Evolutionary conservation across 2,888 invertebrate genomes (phyloP), one percentile per base, ranked within the genome.

Genomic region (Hylaea fasciaria): DNA sequence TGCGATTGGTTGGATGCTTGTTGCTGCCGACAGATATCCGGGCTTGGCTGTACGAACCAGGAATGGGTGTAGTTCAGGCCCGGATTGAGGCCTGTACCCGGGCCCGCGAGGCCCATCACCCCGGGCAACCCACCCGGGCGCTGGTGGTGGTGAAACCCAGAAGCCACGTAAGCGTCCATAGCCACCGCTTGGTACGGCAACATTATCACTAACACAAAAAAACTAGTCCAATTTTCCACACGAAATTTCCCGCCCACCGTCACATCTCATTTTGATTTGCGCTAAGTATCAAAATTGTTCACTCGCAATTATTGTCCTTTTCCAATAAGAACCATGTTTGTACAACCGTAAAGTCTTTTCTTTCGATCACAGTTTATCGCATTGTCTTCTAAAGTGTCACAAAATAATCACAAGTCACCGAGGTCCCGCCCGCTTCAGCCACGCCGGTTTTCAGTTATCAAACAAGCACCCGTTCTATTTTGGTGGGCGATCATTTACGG

Each of bases 21-120:
- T 93, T 96, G 96, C 94, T 96, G 95, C 88, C 94, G 95, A 95
- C 97, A 97, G 94, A 97, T 95, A 94, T 97, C 97, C 95, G 96
- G 96, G 94, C 96, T 96, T 93, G 95, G 90, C 92, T 92, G 95
- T 94, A 97, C 97, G 95, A 97, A 96, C 97, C 97, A 97, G 94
- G 97, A 97, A 95, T 97, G 97, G 87, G 97, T 96, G 94, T 97
- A 97, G 90, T 92, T 86, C 78, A 94, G 83, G 78, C 89, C 90
- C 48, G 91, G 91, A 77, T 91, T 91, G 76, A 91, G 88, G 57
- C 88, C 90, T 39, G 90, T 81, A 83, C 91, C 91, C 2, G 91
- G 91, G 63, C 91, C 91, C 9, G 91, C 89, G 82, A 94, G 93
- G 72, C 94, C 94, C 89, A 94, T 90, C 75, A 92, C 91, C 72